Base-by-base conservation (phyloP, 2,113 vertebrate species). In the Percopsis transmontana region DNA sequence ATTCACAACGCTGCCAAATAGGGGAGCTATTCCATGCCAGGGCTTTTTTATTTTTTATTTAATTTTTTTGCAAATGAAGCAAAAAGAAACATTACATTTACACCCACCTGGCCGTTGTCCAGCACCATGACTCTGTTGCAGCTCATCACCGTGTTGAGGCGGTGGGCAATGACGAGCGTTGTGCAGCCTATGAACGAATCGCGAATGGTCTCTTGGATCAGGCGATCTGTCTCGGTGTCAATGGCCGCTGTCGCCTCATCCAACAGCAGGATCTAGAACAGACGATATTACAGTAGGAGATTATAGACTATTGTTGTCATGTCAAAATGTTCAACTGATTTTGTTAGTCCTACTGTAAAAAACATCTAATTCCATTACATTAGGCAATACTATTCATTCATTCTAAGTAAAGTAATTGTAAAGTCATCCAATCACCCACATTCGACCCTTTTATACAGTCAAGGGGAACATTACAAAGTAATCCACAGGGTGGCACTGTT, bases 231-330 rank as follows among this genome's bases (percentile, higher is more conserved):
- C 88, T 98, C 95, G 0, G 94, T 91, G 87, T 99, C 97, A 79
- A 97, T 98, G 77, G 97, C 96, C 45, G 97, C 96, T 1, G 96
- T 99, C 2, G 97, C 97, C 83, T 99, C 97, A 69, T 99, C 97
- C 78, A 99, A 70, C 66, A 99, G 92, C 65, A 99, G 81, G 76
- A 99, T 91, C 97, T 99, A 80, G 64, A 80, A 59, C 0, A 56
- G 55, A 3, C 19, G 14, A 67, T 12, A 18, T 51, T 13, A 58
- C 3, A 63, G 20, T 20, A 9, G 23, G 19, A n/a, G 3, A 39
- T 8, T 0, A 39, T 50, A 1, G 12, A 0, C 14, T 56, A 40
- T 2, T 33, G 11, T n/a, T n/a, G 27, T 54, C 15, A 45, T 6
- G 2, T 16, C 6, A 19, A 14, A 14, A n/a, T n/a, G n/a, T n/a